These are phyloP conservation scores for Odobenus rosmarus DNA, from an alignment of 2,113 vertebrate species.

Conservation along the genomic window DNA sequence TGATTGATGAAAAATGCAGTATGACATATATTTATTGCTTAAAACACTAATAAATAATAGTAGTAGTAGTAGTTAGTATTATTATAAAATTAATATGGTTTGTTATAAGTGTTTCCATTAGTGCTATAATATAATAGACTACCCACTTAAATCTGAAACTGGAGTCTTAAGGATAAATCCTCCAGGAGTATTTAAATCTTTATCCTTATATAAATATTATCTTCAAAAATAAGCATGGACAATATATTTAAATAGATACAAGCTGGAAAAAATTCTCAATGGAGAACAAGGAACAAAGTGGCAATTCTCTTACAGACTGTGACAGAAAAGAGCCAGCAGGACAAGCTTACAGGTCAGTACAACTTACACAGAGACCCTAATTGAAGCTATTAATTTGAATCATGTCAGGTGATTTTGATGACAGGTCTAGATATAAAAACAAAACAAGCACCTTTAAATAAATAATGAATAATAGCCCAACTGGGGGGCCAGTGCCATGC, in stretches of 20 bases:
- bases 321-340: not conserved
- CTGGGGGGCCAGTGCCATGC: fast-evolving
- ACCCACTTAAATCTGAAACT: not conserved
- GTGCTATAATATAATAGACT: not conserved
- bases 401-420: not conserved
- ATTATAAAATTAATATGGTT: not conserved
- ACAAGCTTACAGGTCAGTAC: not conserved
- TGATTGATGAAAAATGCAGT: not conserved
- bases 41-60: not conserved
- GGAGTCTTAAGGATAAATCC: not conserved
- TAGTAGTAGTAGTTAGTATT: not conserved
- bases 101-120: not conserved
- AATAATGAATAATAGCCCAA: not conserved
- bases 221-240: not conserved
- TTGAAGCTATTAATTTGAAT: not conserved
- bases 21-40: not conserved
- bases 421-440: not conserved
- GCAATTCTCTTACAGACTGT: not conserved
- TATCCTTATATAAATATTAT: not conserved
- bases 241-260: not conserved
- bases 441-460: not conserved
- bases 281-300: not conserved
- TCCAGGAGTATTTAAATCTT: not conserved
- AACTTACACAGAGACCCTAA: not conserved
- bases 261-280: not conserved